phyloP scores from a whole-genome alignment of 2,888 invertebrate species.

The Apamea epomidion region DNA sequence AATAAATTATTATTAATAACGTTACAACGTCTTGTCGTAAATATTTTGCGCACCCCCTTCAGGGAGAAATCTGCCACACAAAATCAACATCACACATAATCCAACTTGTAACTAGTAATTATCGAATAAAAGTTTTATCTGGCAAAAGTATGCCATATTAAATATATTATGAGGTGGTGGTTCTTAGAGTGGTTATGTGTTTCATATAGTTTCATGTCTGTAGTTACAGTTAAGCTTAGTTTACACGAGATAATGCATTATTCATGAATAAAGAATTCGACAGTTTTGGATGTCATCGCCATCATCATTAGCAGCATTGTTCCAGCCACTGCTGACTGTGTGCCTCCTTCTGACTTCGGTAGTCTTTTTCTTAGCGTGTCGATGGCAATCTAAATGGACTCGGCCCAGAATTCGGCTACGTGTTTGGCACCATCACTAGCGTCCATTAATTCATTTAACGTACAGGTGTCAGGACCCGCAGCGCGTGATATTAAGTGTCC shows the following conservation, averaged over 20 bases:
- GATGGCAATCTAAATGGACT: neutral
- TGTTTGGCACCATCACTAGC: too few relatives aligned
- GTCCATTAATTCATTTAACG: too few relatives aligned
- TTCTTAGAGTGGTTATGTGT: slow-evolving; percentile 22
- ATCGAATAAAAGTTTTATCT: slow-evolving; percentile 23
- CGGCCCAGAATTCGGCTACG: too few relatives aligned
- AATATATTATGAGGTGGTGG: slow-evolving; percentile 35
- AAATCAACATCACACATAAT: neutral
- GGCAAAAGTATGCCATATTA: slow-evolving; percentile 34
- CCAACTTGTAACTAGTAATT: neutral
- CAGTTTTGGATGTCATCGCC: neutral
- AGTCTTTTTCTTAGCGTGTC: neutral
- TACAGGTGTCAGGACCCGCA: too few relatives aligned
- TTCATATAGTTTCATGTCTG: slow-evolving; percentile 31
- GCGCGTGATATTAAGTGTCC: too few relatives aligned
- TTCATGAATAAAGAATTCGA: neutral
- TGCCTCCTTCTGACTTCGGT: neutral
- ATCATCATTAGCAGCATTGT: neutral
- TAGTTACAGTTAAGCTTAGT: slow-evolving; percentile 22
- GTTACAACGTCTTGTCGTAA: neutral
- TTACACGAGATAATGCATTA: slow-evolving; percentile 6
- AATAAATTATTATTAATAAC: too few relatives aligned
- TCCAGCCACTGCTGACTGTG: neutral
- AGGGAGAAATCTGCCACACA: neutral
- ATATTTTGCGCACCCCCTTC: neutral